Evolutionary conservation across 92 coral and sea anemone genomes (phyloP).

Genomic region (Zoanthus sansibaricus): DNA sequence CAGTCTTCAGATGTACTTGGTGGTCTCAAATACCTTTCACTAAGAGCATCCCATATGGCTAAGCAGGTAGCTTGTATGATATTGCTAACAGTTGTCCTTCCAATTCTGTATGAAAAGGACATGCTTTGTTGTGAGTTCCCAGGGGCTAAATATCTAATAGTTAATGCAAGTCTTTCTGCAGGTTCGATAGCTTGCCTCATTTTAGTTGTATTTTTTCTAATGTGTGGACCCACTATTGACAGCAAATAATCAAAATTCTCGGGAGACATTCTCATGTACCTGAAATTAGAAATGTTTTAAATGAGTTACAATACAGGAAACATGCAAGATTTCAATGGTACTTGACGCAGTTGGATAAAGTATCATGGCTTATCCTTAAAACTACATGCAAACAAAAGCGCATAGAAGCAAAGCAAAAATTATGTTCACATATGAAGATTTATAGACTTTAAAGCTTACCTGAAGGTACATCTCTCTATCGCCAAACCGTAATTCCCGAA

Average conservation of each 20-base stretch:
- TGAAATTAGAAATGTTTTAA: constrained; percentile 43
- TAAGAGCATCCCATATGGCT: constrained; percentile 21
- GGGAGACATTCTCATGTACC: constrained; percentile 67
- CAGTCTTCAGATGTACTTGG: constrained; percentile 63
- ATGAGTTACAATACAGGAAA: constrained; percentile 1
- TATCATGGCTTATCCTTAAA: background rate
- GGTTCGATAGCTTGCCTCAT: constrained; percentile 61
- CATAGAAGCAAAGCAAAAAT: background rate
- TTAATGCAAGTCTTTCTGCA: constrained; percentile 65
- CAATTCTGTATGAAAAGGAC: constrained; percentile 62
- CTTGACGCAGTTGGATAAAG: background rate
- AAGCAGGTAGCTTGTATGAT: constrained; percentile 63
- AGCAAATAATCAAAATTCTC: constrained; percentile 59
- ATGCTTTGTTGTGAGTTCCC: constrained; percentile 62
- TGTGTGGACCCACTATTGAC: constrained; percentile 60
- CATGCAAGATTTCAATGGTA: background rate
- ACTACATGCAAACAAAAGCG: background rate
- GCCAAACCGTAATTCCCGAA: constrained; percentile 54
- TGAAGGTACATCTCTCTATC: constrained; percentile 67
- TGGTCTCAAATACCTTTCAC: constrained; percentile 51
- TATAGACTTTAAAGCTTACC: constrained; percentile 33
- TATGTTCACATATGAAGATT: background rate
- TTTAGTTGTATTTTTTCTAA: constrained; percentile 45
- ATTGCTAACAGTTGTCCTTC: constrained; percentile 54
- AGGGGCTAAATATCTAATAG: constrained; percentile 54